Conservation (phyloP, 53 echinoderm and acorn worm species). For the Holothuria leucospilota region DNA sequence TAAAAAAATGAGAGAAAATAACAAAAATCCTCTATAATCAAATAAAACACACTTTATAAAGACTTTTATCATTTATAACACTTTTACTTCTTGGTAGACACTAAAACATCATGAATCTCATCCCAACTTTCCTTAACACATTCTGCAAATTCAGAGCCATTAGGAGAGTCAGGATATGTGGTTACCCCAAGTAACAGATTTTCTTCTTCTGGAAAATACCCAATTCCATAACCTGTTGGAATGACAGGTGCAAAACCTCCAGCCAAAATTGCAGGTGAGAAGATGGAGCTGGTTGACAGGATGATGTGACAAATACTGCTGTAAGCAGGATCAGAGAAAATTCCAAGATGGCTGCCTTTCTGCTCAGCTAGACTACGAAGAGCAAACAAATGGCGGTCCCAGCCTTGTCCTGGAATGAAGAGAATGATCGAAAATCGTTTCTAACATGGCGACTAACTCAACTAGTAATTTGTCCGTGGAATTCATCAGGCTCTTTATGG, state of each 20-base stretch:
- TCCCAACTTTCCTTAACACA: slow-evolving; percentile 80
- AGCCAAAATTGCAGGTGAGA: slow-evolving; percentile 84
- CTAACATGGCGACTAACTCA: neutral
- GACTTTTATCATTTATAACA: neutral
- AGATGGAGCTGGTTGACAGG: slow-evolving; percentile 91
- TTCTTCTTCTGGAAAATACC: slow-evolving; percentile 74
- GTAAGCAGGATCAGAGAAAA: slow-evolving; percentile 92
- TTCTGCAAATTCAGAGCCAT: slow-evolving; percentile 78
- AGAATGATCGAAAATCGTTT: no score
- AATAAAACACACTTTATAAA: no score
- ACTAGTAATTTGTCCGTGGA: no score
- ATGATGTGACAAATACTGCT: slow-evolving; percentile 79
- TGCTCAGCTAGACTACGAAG: slow-evolving; percentile 75
- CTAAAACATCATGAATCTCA: slow-evolving; percentile 83
- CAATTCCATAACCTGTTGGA: slow-evolving; percentile 85
- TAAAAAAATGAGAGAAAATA: no score
- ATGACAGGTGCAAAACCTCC: slow-evolving; percentile 95
- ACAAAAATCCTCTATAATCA: no score
- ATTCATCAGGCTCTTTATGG: no score
- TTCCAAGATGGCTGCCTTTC: slow-evolving; percentile 52
- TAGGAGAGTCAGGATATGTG: slow-evolving; percentile 81
- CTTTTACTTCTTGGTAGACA: slow-evolving; percentile 53
- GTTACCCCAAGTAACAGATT: slow-evolving; percentile 77
- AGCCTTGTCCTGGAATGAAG: slow-evolving; percentile 82
- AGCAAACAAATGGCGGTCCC: slow-evolving; percentile 96